Base-by-base conservation (phyloP, 2,888 invertebrate genomes). In the Amblyteles armatorius region DNA sequence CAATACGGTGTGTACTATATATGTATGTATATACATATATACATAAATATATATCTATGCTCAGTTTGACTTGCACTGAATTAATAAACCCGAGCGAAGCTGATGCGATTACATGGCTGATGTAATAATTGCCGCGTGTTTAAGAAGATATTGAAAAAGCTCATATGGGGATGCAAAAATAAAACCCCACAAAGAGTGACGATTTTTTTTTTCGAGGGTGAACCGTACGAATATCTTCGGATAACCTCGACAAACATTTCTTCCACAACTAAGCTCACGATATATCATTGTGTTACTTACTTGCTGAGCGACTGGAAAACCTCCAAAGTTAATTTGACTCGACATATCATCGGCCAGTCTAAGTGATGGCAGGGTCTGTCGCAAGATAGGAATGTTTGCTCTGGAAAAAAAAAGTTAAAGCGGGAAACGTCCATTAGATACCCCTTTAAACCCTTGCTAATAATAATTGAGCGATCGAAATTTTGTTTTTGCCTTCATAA, bases 281-380 rank as follows among this genome's bases (percentile, higher is more conserved):
- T 3, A 33, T 67, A 63, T 68, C 1, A n/a, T 50, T n/a, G 13
- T n/a, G 9, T 72, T 29, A 94, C 95, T 94, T 94, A 96, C 96
- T 96, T 96, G 95, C 96, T 96, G 87, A 96, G 94, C 4, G 96
- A 96, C 92, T 96, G 96, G 91, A 96, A 96, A 88, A 96, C 96
- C 94, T 97, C 97, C 81, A 97, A 94, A 63, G 96, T 96, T 88
- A 97, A 94, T 94, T 97, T 96, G 86, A 97, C 95, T 82, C 97
- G 95, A 93, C 97, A 97, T 90, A 96, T 96, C 96, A 97, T 97
- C 3, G 97, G 97, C 96, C 96, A 97, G 91, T 96, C 96, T 84
- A 96, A 94, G 87, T 96, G 96, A 90, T 96, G 96, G 93, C 97
- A 97, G 89, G 96, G 96, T 90, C 97, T 95, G 91, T 97, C 96